These are phyloP conservation scores for Papilio helenus DNA, from an alignment of 1,140 invertebrate species.

Conservation along the genomic window DNA sequence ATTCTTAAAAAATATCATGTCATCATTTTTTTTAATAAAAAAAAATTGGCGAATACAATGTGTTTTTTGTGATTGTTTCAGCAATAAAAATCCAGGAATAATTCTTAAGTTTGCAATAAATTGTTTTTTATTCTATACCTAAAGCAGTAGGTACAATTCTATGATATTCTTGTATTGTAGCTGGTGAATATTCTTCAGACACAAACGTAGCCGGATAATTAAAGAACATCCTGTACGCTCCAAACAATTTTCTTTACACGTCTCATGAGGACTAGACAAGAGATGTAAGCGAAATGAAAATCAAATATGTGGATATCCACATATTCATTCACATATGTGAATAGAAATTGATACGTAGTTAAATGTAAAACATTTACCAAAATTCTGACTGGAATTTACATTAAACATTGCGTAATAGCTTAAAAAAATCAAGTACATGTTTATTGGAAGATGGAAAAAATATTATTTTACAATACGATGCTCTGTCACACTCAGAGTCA, in stretches of 20 bases:
- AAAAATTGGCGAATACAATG: neutral
- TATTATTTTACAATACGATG: too few species aligned
- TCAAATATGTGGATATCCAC: slow-evolving; percentile 24
- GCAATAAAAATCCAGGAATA: neutral
- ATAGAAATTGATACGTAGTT: neutral
- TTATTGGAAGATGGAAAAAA: too few species aligned
- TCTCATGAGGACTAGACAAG: slow-evolving; percentile 7
- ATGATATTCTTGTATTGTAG: neutral
- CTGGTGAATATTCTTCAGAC: neutral
- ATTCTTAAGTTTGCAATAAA: neutral
- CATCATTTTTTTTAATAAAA: neutral
- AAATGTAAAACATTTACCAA: neutral
- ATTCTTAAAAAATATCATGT: neutral
- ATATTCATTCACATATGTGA: too few species aligned
- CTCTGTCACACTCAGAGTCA: too few species aligned
- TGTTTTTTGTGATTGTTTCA: neutral
- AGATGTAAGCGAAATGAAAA: slow-evolving; percentile 28
- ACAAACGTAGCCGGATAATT: neutral
- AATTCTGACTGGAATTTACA: too few species aligned
- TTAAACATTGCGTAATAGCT: too few species aligned
- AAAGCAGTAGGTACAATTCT: neutral
- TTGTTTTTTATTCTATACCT: neutral
- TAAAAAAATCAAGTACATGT: too few species aligned
- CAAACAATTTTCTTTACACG: slow-evolving; percentile 21
- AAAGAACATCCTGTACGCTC: slow-evolving; percentile 18